Evolutionary conservation across 2,888 invertebrate species (phyloP), one percentile per base, ranked within the genome.

Genomic region (Euplexia lucipara): DNA sequence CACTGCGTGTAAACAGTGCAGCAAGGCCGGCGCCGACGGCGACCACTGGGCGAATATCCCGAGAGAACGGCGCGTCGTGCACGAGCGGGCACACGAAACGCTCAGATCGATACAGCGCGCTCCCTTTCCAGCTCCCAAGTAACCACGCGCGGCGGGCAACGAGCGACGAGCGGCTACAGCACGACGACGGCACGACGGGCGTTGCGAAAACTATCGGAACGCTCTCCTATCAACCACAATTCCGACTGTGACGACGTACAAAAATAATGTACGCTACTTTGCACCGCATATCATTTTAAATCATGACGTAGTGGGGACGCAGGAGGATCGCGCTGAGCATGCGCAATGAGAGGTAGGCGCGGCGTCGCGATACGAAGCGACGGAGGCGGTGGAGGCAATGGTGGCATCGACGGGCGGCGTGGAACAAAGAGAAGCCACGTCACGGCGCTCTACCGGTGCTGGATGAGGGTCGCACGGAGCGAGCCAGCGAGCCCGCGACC

Each of bases 21-120:
- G 90, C 91, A 93, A 91, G 92, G 92, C 92, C 93, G 93, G 94
- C 93, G 93, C 95, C 91, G 91, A 92, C 94, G 93, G 91, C 93
- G 91, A 94, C 88, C 90, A 90, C 89, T 91, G 88, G 89, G 83
- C 91, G 92, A 94, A 90, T 94, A 93, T 94, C 91, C 91, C 92
- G 92, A 90, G 92, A 91, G 90, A 90, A 87, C 90, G 92, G 87
- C 86, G 92, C 90, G 92, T 87, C 87, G 92, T 89, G 90, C 92
- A 88, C 92, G 89, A 92, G 86, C 92, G 91, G 87, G 86, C 89
- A 88, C 88, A 89, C 91, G 87, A 90, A 91, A 88, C 86, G 87
- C 83, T 90, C 89, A 91, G 93, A 94, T 94, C 94, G 93, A 94
- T 95, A 94, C 87, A 90, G 92, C 90, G 92, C 91, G 92, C 87